Evolutionary conservation across 2,888 invertebrate species (phyloP).

Genomic region (Augiades crinisus): DNA sequence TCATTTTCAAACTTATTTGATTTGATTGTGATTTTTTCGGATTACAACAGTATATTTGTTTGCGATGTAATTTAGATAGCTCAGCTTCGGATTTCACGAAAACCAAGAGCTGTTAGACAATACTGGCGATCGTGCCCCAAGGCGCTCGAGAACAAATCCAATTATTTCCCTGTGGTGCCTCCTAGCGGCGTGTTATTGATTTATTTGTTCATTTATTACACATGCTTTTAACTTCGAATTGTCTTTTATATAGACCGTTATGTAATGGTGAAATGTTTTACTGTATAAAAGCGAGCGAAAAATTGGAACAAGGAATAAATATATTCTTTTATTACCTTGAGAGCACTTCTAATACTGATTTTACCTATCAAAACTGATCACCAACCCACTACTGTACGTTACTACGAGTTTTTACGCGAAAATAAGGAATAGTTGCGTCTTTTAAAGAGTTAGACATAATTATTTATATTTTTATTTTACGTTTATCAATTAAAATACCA

Average conservation of each 20-base stretch:
- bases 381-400: no score
- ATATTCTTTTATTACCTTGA: no score
- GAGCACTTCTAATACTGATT: no score
- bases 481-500: no score
- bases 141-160: conserved; percentile 67
- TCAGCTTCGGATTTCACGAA: conserved; percentile 27
- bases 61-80: conserved; percentile 9
- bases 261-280: conserved; percentile 5
- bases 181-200: conserved; percentile 69
- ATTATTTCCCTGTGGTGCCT: conserved; percentile 64
- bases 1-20: not conserved
- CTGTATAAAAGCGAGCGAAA: not conserved
- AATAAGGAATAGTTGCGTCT: no score
- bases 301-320: not conserved
- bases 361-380: no score
- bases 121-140: conserved; percentile 55
- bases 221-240: conserved; percentile 36
- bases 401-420: no score
- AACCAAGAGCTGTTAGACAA: conserved; percentile 60
- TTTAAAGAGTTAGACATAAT: no score
- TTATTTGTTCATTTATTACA: conserved; percentile 70
- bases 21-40: not conserved
- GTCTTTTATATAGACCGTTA: conserved; percentile 12
- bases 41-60: not conserved
- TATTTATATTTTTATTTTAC: no score